These are phyloP conservation scores for Epinephelus coioides DNA, from an alignment of 2,797 vertebrate species.

Conservation along the genomic window DNA sequence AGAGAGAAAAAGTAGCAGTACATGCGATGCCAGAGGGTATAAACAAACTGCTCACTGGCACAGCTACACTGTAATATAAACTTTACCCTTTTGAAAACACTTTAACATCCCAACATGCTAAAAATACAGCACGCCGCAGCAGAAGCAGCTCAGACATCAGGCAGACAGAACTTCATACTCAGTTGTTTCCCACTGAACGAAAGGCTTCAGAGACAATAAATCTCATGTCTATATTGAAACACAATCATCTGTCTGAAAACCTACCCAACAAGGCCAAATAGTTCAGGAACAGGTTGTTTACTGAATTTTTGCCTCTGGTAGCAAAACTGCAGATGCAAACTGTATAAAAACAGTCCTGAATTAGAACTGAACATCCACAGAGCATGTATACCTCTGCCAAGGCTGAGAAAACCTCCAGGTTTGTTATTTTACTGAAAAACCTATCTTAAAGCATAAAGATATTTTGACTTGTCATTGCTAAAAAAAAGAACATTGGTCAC, in stretches of 20 bases:
- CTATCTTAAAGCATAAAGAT: background rate
- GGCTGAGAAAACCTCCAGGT: background rate
- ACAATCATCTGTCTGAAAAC: conserved; percentile 19
- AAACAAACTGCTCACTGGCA: conserved; percentile 69
- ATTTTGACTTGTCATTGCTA: background rate
- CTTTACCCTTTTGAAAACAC: conserved; percentile 54
- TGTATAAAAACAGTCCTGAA: background rate
- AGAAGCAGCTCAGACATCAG: conserved; percentile 40
- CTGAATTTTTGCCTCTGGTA: background rate
- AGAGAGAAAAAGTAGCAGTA: conserved; percentile 36
- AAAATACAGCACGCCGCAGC: conserved; percentile 53
- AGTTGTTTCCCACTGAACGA: background rate
- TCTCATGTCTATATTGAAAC: background rate
- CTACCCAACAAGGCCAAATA: background rate
- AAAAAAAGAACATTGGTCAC: background rate
- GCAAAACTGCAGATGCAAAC: conserved; percentile 27
- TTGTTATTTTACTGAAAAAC: background rate
- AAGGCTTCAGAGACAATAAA: conserved; percentile 15
- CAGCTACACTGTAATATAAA: conserved; percentile 49
- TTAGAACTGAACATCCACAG: background rate
- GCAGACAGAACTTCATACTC: background rate
- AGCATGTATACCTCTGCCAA: background rate
- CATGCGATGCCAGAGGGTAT: conserved; percentile 47
- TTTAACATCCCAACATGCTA: conserved; percentile 45
- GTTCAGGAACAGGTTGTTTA: conserved; percentile 11